These are phyloP conservation scores for Gallinago jamesoni DNA, from an alignment of 2,113 vertebrate genomes.

Conservation along the genomic window DNA sequence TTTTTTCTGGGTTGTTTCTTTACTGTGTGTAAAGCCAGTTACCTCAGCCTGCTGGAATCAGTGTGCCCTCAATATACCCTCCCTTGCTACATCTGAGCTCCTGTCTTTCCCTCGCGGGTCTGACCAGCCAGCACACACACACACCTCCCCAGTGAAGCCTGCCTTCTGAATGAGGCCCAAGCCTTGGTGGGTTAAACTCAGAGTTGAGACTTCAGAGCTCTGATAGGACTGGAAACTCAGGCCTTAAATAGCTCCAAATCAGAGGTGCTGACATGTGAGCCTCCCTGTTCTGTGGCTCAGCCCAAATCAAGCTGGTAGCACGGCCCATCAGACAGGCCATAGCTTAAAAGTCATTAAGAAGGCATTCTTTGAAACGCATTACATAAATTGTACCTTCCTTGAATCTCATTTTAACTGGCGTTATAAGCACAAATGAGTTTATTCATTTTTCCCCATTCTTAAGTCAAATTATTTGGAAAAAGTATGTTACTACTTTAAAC, in stretches of 20 bases:
- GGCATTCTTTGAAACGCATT: not conserved
- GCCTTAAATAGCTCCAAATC: not conserved
- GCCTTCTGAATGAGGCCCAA: not conserved
- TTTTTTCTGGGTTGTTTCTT: not conserved
- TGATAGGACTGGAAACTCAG: not conserved
- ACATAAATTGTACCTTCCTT: not conserved
- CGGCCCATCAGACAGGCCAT: not conserved
- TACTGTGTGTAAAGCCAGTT: not conserved
- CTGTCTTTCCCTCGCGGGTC: fast-evolving
- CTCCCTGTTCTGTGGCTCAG: not conserved
- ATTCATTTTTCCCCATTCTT: not conserved
- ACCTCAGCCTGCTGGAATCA: not conserved
- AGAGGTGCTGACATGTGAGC: not conserved
- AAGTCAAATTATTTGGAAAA: not conserved
- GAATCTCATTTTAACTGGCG: not conserved
- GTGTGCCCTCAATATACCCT: not conserved
- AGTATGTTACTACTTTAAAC: not conserved
- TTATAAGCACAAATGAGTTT: not conserved
- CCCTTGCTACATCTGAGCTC: not conserved
- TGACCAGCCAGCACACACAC: not conserved
- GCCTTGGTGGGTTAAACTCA: not conserved
- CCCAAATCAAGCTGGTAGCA: not conserved
- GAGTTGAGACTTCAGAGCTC: not conserved
- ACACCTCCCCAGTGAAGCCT: not conserved
- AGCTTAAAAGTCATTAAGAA: not conserved